Conservation (phyloP, 2,888 invertebrate genomes). For the Eristalis arbustorum region DNA sequence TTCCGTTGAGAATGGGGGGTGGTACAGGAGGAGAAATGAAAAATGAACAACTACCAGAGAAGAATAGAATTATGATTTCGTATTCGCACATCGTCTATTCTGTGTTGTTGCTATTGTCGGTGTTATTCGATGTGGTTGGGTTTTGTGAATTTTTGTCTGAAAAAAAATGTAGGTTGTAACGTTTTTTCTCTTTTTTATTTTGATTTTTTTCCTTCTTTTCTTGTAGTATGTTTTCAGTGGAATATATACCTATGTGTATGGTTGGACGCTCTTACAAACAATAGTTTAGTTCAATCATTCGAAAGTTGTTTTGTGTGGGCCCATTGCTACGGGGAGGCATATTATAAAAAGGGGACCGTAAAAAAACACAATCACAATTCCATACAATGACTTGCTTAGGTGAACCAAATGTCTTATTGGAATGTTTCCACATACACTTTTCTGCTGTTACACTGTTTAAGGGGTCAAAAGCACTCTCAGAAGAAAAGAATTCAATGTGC, state of each 20-base stretch:
- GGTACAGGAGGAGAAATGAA: neutral
- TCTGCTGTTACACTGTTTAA: constrained; percentile 29
- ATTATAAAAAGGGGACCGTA: neutral
- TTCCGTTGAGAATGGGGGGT: constrained; percentile 14
- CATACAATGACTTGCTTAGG: neutral
- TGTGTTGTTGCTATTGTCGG: constrained; percentile 20
- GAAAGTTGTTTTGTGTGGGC: constrained; percentile 41
- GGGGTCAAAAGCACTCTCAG: constrained; percentile 40
- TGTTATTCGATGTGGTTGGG: neutral
- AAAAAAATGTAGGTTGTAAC: constrained; percentile 52
- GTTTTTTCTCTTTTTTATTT: constrained; percentile 28
- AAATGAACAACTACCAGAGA: constrained; percentile 27
- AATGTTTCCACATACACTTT: neutral
- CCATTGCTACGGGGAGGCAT: neutral
- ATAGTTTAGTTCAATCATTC: constrained; percentile 51
- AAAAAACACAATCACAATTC: constrained; percentile 12
- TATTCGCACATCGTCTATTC: constrained; percentile 31
- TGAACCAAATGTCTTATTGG: constrained; percentile 23
- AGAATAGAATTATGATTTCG: constrained; percentile 49
- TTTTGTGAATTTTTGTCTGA: constrained; percentile 43
- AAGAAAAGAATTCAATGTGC: constrained; percentile 37
- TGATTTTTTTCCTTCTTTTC: neutral
- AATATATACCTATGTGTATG: constrained; percentile 6
- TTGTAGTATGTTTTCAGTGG: neutral
- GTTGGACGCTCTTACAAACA: constrained; percentile 38